These are phyloP conservation scores for Masticophis lateralis DNA, from an alignment of 2,797 vertebrate genomes.

Conservation along the genomic window DNA sequence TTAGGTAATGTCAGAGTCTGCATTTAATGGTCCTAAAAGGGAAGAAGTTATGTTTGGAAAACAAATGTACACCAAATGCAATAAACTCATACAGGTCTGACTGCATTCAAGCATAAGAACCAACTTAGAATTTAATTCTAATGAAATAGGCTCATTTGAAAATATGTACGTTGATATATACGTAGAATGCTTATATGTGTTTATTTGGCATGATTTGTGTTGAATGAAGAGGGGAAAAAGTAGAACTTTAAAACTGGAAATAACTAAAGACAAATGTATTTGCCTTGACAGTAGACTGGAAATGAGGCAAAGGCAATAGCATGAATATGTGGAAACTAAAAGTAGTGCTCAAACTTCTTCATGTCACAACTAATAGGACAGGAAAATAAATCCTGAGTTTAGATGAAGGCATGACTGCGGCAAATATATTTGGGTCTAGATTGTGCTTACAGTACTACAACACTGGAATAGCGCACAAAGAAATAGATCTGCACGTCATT, in stretches of 20 bases:
- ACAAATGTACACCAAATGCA: neutral
- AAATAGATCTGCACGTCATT: neutral
- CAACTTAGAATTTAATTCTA: neutral
- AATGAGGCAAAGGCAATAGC: neutral
- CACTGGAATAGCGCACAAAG: neutral
- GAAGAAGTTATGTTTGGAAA: neutral
- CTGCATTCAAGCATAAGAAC: neutral
- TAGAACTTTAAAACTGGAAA: neutral
- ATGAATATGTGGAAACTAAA: neutral
- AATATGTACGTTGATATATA: neutral
- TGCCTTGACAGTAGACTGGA: neutral
- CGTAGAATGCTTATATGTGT: neutral
- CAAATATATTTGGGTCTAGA: neutral
- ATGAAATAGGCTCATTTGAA: neutral
- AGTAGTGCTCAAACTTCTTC: neutral
- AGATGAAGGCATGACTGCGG: neutral
- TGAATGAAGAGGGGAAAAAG: neutral
- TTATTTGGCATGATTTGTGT: neutral
- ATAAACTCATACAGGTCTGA: neutral
- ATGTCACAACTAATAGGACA: neutral
- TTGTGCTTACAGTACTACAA: neutral
- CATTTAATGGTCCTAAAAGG: neutral
- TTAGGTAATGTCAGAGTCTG: neutral
- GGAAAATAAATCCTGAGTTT: neutral
- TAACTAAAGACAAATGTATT: neutral